Evolutionary conservation across 2,888 invertebrate species (phyloP).

Genomic region (Luffia ferchaultella): DNA sequence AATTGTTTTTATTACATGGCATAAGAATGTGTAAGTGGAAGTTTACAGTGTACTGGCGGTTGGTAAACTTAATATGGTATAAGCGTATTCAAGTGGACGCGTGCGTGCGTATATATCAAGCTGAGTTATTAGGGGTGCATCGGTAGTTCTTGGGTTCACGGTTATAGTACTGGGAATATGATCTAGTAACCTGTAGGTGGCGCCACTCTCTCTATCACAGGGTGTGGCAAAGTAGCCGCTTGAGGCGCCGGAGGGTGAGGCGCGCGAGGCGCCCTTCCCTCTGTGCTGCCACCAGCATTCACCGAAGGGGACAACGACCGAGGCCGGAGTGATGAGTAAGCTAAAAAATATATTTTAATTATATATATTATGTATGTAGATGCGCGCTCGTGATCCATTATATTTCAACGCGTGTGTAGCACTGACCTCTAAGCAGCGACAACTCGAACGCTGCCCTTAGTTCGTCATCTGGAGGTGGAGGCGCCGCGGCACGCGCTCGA

Average conservation of each 20-base stretch:
- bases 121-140: not conserved
- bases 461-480: constrained; percentile 32
- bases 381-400: not conserved
- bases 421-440: constrained; percentile 40
- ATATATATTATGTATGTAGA: not conserved
- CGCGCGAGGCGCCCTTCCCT: not conserved
- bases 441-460: constrained; percentile 43
- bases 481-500: not conserved
- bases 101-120: too few species aligned
- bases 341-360: not conserved
- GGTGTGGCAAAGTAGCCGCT: not conserved
- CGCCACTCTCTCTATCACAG: not conserved
- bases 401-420: too few species aligned
- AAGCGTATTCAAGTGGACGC: too few species aligned
- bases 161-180: not conserved
- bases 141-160: not conserved
- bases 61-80: too few species aligned
- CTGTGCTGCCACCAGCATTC: not conserved
- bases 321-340: not conserved
- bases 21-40: not conserved
- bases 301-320: not conserved
- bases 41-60: too few species aligned
- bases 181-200: not conserved
- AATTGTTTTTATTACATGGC: not conserved
- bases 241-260: not conserved